Base-by-base conservation (phyloP, 1,140 invertebrate genomes). In the Sycophila sp. region DNA sequence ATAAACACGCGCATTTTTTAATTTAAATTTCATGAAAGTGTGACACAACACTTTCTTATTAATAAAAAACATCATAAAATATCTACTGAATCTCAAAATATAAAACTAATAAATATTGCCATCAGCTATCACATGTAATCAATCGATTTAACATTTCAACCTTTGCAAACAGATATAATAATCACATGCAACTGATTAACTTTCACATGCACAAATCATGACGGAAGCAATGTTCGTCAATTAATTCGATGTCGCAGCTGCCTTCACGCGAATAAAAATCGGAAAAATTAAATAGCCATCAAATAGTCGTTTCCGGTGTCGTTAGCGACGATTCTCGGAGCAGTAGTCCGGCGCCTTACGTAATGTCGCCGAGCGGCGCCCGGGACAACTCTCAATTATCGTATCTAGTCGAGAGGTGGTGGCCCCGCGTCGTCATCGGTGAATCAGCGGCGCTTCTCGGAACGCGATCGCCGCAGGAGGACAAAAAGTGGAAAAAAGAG, bases 361-460 rank as follows among this genome's bases (percentile, higher is more conserved):
- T 36, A 56, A 36, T 4, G 4, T 1, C 22, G 47, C 26, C 26
- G 53, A n/a, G n/a, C n/a, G n/a, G n/a, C n/a, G n/a, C n/a, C n/a
- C n/a, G n/a, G n/a, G n/a, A 11, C n/a, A n/a, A 24, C n/a, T n/a
- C 53, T 56, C 53, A 34, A 56, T 56, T 30, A 56, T 56, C n/a
- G n/a, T 19, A 56, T 56, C 17, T n/a, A n/a, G 19, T n/a, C 28
- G 32, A 34, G 30, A 56, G 49, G 49, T 53, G 49, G 49, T n/a
- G 22, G 19, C n/a, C 6, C 4, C 4, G 24, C 28, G 24, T 32
- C 30, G 53, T 56, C 53, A 34, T 56, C 26, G 51, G 56, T 66
- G 49, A 53, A 40, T 65, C 63, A 49, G 17, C 17, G 6, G 10
- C 63, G 36, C 2, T 66, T 55, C 49, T 19, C 17, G 53, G 38